Evolutionary conservation across 1,140 invertebrate species (phyloP).

Genomic region (Notospermus geniculatus): DNA sequence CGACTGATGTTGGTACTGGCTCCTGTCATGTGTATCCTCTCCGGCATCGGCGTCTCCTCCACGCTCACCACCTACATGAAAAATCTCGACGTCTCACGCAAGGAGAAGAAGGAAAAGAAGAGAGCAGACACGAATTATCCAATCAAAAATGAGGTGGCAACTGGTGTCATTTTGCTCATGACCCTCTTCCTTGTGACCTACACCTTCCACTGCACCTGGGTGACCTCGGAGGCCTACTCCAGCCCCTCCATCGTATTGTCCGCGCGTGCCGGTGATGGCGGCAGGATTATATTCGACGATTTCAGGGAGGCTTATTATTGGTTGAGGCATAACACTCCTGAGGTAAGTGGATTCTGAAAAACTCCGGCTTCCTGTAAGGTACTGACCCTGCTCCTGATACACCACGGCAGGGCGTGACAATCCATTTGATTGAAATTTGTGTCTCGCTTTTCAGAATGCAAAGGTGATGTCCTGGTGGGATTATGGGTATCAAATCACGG

Average conservation of each 20-base stretch:
- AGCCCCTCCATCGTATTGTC: slow-evolving; percentile 96
- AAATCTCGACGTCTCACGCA: slow-evolving; percentile 59
- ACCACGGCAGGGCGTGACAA: too few species aligned
- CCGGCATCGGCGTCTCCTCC: slow-evolving; percentile 89
- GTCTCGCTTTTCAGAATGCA: slow-evolving; percentile 68
- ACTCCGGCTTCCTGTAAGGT: too few species aligned
- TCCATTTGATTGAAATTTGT: too few species aligned
- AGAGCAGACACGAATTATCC: slow-evolving; percentile 65
- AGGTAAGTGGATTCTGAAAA: slow-evolving; percentile 39
- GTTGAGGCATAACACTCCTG: slow-evolving; percentile 93
- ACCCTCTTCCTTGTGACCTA: slow-evolving; percentile 85
- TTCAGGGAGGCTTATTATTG: slow-evolving; percentile 98
- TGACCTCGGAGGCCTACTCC: slow-evolving; percentile 97
- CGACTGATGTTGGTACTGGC: slow-evolving; percentile 96
- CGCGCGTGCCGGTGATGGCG: slow-evolving; percentile 89
- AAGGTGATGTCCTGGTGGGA: slow-evolving; percentile 99
- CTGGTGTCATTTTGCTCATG: slow-evolving; percentile 80
- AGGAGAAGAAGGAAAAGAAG: slow-evolving; percentile 55
- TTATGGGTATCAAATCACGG: slow-evolving; percentile 99
- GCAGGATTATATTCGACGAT: slow-evolving; percentile 95
- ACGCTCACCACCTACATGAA: slow-evolving; percentile 88
- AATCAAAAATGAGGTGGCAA: slow-evolving; percentile 84
- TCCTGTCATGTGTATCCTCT: slow-evolving; percentile 96
- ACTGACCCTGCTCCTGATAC: too few species aligned
- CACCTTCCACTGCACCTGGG: slow-evolving; percentile 97